Evolutionary conservation across 2,113 vertebrate species (phyloP).

Genomic region (Amphilophus citrinellus): DNA sequence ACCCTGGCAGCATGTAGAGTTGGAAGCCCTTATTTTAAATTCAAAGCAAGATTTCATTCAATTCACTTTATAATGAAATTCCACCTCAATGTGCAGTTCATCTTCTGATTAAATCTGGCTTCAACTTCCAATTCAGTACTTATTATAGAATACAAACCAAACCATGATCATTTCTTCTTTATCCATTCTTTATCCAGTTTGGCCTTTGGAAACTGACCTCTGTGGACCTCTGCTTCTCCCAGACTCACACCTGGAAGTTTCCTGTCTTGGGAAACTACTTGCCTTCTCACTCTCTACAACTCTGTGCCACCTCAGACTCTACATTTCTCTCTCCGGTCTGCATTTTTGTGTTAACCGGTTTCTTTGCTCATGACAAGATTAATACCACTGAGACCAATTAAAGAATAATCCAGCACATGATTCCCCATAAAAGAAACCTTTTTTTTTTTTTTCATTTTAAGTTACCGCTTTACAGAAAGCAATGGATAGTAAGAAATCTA

Average conservation of each 20-base stretch:
- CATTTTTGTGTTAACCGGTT: not conserved
- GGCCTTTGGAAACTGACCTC: not conserved
- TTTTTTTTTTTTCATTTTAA: not conserved
- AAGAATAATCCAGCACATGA: not conserved
- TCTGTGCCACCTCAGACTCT: not conserved
- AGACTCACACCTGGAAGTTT: not conserved
- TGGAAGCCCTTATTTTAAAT: slow-evolving; percentile 33
- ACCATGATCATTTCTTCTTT: not conserved
- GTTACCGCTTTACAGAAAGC: not conserved
- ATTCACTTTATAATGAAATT: slow-evolving; percentile 36
- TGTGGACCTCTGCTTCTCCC: not conserved
- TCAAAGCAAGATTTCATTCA: slow-evolving; percentile 28
- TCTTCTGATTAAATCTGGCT: slow-evolving; percentile 41
- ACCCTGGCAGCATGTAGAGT: slow-evolving; percentile 26
- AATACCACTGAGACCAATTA: not conserved
- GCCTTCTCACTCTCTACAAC: not conserved
- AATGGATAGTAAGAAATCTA: not conserved
- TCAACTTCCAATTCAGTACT: slow-evolving; percentile 43
- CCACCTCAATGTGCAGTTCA: slow-evolving; percentile 25
- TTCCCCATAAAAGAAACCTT: no score
- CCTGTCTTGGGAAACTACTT: not conserved
- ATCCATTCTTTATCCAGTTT: not conserved
- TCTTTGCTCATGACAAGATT: slow-evolving; percentile 8
- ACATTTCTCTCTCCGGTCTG: not conserved
- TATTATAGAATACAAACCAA: slow-evolving; percentile 12